These are phyloP conservation scores for Caerostris darwini DNA, from an alignment of 1,140 invertebrate species.

Conservation along the genomic window DNA sequence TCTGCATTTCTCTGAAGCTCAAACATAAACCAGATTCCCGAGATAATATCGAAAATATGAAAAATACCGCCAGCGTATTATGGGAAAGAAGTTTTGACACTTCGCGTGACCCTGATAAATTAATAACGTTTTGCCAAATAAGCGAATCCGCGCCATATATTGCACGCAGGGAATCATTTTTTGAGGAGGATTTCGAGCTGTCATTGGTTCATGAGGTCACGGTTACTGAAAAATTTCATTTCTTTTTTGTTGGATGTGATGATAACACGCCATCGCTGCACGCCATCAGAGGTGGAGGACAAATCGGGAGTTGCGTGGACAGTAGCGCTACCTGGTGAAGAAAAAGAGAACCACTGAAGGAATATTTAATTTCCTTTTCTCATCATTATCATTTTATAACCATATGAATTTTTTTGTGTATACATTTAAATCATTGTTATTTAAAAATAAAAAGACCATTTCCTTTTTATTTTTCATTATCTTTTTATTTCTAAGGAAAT, in stretches of 20 bases:
- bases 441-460: too few relatives aligned
- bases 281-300: constrained; percentile 3
- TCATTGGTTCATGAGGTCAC: constrained; percentile 68
- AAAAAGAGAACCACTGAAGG: neutral
- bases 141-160: constrained; percentile 36
- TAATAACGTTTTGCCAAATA: constrained; percentile 48
- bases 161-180: constrained; percentile 46
- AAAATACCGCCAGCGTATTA: neutral
- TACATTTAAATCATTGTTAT: too few relatives aligned
- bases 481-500: too few relatives aligned
- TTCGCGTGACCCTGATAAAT: constrained; percentile 37
- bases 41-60: neutral
- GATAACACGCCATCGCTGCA: constrained; percentile 26
- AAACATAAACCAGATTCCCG: neutral
- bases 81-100: constrained; percentile 14
- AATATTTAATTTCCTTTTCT: too few relatives aligned
- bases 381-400: too few relatives aligned
- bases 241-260: constrained; percentile 52
- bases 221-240: constrained; percentile 64
- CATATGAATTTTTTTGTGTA: too few relatives aligned
- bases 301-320: constrained; percentile 21
- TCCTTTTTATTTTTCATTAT: too few relatives aligned
- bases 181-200: constrained; percentile 33
- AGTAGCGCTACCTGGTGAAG: constrained; percentile 54
- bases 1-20: neutral